Evolutionary conservation across 2,797 vertebrate species (phyloP), one percentile per base, ranked within the genome.

Genomic region (Falco novaeseelandiae): DNA sequence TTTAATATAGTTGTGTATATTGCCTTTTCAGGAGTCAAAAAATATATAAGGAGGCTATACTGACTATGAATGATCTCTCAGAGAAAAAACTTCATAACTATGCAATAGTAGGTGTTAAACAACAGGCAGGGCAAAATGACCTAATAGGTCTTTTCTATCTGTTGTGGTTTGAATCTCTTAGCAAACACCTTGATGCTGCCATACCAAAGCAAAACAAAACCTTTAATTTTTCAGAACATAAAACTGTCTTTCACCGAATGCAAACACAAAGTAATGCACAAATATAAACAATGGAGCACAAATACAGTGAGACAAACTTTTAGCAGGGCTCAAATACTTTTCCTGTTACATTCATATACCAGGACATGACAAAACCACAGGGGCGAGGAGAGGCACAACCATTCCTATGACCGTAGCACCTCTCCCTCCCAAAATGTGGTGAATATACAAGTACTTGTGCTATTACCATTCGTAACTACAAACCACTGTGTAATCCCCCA

Each of bases 101-200:
- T 46, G 81, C 73, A 93, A 72, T 10, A 72, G 40, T 51, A 69
- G 46, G 14, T 88, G 58, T 84, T 87, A 76, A 77, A 89, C 46
- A 93, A 65, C 48, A 69, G 54, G 58, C 65, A 89, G 19, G 25
- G 48, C 42, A 90, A 77, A 94, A 89, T 87, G 63, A 80, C 42
- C 86, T 78, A 57, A 73, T 77, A 22, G 8, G n/a, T 72, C 59
- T 92, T 92, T 84, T 96, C 78, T 93, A 49, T 67, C 55, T 94
- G 38, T 70, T 92, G 83, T 74, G 38, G 71, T 93, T 87, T 80
- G 40, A 89, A 48, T 46, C 55, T 85, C 88, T 48, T 51, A 80
- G 52, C 44, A 95, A 87, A 81, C 23, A 69, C 49, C 49, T 51
- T 74, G 44, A 87, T 86, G 72, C 18, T 83, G n/a, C 36, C 72